phyloP scores from a whole-genome alignment of 64 coral and sea anemone species.

The Hydrozoanthus tunicans region DNA sequence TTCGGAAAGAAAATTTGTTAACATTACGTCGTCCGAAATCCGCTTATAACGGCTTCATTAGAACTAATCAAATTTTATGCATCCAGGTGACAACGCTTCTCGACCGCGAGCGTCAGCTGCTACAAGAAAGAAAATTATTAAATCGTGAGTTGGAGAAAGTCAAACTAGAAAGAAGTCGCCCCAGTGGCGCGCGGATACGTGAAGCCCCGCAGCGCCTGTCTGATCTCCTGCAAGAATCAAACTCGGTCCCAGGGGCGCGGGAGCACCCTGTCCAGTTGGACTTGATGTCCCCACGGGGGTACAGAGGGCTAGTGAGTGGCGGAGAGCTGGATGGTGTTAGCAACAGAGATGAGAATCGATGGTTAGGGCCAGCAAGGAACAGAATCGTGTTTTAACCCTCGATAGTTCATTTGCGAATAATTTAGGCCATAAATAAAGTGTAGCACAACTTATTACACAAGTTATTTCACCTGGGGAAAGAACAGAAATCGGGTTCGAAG shows the following conservation, averaged over 20 bases:
- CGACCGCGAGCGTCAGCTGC: slow-evolving; percentile 88
- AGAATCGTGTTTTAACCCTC: slow-evolving; percentile 67
- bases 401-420: neutral
- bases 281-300: slow-evolving; percentile 86
- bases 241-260: slow-evolving; percentile 36
- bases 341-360: slow-evolving; percentile 22
- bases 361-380: slow-evolving; percentile 53
- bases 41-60: neutral
- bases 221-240: slow-evolving; percentile 62
- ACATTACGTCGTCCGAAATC: neutral
- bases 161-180: slow-evolving; percentile 82
- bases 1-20: no score
- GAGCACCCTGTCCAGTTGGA: slow-evolving; percentile 85
- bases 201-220: slow-evolving; percentile 83
- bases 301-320: slow-evolving; percentile 45
- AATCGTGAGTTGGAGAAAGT: slow-evolving; percentile 90
- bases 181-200: slow-evolving; percentile 61
- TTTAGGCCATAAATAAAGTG: neutral
- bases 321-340: slow-evolving; percentile 75
- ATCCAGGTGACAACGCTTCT: slow-evolving; percentile 89
- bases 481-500: no score
- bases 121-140: slow-evolving; percentile 90
- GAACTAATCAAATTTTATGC: neutral
- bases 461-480: no score
- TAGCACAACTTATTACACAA: no score